Evolutionary conservation across 2,113 vertebrate species (phyloP).

Genomic region (Arenaria interpres): DNA sequence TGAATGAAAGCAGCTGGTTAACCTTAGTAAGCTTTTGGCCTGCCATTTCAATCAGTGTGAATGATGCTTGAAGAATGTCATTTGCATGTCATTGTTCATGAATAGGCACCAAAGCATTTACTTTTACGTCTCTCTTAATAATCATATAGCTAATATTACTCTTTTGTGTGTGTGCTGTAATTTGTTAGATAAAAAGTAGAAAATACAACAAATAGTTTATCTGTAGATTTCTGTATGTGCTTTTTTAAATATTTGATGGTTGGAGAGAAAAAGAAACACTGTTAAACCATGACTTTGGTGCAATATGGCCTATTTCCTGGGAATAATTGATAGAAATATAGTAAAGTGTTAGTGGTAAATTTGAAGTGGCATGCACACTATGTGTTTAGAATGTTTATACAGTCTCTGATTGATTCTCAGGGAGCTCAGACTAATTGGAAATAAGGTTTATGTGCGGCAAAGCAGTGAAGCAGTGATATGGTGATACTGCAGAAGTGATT

Average conservation of each 20-base stretch:
- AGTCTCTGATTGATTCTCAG: constrained; percentile 31
- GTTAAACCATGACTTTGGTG: neutral
- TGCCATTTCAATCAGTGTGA: neutral
- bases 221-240: neutral
- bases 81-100: neutral
- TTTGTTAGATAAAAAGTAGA: constrained; percentile 35
- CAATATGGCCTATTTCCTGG: constrained; percentile 15
- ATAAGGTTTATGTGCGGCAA: constrained; percentile 40
- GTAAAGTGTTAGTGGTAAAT: constrained; percentile 57
- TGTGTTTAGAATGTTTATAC: constrained; percentile 64
- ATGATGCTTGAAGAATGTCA: neutral
- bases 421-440: constrained; percentile 67
- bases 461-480: constrained; percentile 23
- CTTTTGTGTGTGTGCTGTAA: neutral
- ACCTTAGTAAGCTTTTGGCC: neutral
- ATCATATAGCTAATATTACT: neutral
- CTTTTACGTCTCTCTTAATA: neutral
- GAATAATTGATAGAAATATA: constrained; percentile 52
- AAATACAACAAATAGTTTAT: constrained; percentile 5
- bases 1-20: neutral
- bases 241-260: neutral
- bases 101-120: neutral
- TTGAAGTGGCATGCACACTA: constrained; percentile 61
- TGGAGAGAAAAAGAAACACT: neutral
- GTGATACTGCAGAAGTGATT: constrained; percentile 27